These are phyloP conservation scores for Ladona fulva DNA, from an alignment of 1,140 invertebrate species.

Conservation along the genomic window DNA sequence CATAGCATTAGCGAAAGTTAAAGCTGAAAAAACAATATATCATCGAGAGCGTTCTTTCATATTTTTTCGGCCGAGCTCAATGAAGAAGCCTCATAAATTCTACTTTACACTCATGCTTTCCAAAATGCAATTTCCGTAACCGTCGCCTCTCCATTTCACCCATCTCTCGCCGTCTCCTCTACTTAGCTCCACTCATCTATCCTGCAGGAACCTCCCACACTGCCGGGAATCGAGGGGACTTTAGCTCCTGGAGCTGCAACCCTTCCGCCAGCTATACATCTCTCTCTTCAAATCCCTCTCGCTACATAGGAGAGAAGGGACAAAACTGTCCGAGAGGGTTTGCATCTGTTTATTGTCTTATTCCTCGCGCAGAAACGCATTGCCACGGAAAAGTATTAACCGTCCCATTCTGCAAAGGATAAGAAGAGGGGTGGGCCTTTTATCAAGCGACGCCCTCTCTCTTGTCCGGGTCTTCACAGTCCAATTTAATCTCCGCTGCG, in stretches of 20 bases:
- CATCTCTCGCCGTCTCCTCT: neutral
- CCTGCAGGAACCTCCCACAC: neutral
- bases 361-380: too few relatives aligned
- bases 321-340: too few relatives aligned
- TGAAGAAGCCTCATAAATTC: neutral
- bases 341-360: too few relatives aligned
- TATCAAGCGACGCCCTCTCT: too few relatives aligned
- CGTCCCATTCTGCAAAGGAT: too few relatives aligned
- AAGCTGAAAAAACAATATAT: neutral
- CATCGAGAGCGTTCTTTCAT: neutral
- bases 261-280: neutral
- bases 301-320: neutral
- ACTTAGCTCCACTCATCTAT: neutral
- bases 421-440: too few relatives aligned
- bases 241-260: neutral
- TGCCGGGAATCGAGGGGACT: neutral
- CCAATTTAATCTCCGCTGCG: too few relatives aligned
- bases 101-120: neutral
- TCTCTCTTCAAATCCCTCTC: neutral
- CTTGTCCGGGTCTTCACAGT: too few relatives aligned
- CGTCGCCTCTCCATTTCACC: neutral
- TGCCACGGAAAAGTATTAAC: too few relatives aligned
- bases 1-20: too few relatives aligned
- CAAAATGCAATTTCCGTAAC: conserved; percentile 1
- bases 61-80: neutral